Evolutionary conservation across 2,797 vertebrate species (phyloP), one percentile per base, ranked within the genome.

Genomic region (Poecilia gillii): DNA sequence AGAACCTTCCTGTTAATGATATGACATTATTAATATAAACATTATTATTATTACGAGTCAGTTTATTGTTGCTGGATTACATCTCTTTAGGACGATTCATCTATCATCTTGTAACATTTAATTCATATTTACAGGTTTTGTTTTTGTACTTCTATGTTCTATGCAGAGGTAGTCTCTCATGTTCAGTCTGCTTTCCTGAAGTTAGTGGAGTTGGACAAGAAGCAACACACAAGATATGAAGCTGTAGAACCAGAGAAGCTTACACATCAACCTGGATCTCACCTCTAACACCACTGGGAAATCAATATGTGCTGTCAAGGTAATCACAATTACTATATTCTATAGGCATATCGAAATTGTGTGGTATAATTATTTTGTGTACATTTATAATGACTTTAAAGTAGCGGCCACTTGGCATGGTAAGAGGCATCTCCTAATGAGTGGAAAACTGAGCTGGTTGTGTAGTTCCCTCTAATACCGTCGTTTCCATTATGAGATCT

Each of bases 211-310:
- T 85, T 89, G 77, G 87, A 84, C 87, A 87, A 91, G 77, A 81
- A 89, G 3, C 90, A 14, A 85, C 91, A 81, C 91, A 88, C 94
- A 88, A 93, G 86, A 90, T 85, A 93, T 94, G 82, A 96, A 89
- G 90, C 95, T 76, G 94, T 94, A 95, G 94, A 93, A 95, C 92
- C 94, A 92, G 92, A 92, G 93, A 94, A 96, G 94, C 95, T 90
- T 95, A 95, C 85, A 95, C 91, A 95, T 96, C 96, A 92, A 94
- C 91, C 2, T 88, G 95, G 88, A 96, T 76, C 80, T 73, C 83
- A 0, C 74, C 81, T 72, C 47, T 49, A 0, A 28, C 14, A 86
- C 84, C 92, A 23, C 79, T 93, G 78, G 90, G 93, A 91, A 87
- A 93, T 87, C 93, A 91, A 87, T 92, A 94, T 75, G 90, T 94